Base-by-base conservation (phyloP, 2,113 vertebrate genomes). In the Triplophysa dalaica region DNA sequence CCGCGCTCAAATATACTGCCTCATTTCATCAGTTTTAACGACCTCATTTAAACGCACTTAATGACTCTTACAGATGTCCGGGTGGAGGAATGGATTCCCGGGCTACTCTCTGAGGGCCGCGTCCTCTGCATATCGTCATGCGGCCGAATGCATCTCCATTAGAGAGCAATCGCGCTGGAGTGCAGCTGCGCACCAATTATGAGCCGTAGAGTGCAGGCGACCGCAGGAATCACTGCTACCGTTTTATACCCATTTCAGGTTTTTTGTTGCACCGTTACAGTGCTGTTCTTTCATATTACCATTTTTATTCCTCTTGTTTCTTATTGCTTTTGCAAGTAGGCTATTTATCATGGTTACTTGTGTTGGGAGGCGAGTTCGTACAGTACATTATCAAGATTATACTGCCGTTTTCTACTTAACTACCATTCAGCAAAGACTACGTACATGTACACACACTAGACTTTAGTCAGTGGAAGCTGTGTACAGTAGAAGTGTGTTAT, bases 11-110 rank as follows among this genome's bases (percentile, higher is more conserved):
- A 91, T 90, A 89, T 89, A 89, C 82, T 73, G 88, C 87, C 88
- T 90, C 88, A 87, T 91, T 91, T 91, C 86, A 84, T 90, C 82
- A 79, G 85, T 86, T 90, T 85, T 91, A 92, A 92, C 81, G 86
- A 87, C 89, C 90, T 90, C 82, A 88, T 93, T 91, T 90, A 90
- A 91, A 92, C 79, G 81, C 86, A 86, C 86, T 86, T 92, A 91
- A 93, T 92, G 91, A 92, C 88, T 91, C 88, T 88, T 80, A 69
- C 85, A 92, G 88, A 91, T 87, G 90, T 90, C 86, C 78, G 81
- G 83, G 87, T 86, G 87, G 84, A 86, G 89, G 79, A 83, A 77
- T 81, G 84, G 90, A 87, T 90, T 87, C 82, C 81, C 54, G 38
- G 85, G 83, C 86, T 87, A 82, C 84, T 90, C 88, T 86, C 85